Conservation (phyloP, 2,888 invertebrate species). For the Nymphalis urticae region DNA sequence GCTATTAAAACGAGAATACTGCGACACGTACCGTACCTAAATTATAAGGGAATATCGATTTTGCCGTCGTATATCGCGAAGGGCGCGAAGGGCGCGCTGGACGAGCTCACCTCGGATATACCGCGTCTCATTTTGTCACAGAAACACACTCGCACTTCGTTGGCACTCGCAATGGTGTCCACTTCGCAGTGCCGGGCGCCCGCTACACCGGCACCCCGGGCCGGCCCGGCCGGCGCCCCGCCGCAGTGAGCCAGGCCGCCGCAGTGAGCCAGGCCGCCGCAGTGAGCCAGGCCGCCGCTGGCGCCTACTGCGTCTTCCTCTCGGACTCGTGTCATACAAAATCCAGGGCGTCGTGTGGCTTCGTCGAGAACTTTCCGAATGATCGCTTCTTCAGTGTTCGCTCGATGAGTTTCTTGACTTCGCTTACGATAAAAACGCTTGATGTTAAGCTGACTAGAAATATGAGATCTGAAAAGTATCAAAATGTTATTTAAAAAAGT, state of each 20-base stretch:
- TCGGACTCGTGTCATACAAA: conserved; percentile 87
- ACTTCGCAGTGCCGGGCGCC: conserved; percentile 9
- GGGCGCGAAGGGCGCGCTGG: conserved; percentile 49
- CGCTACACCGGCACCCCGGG: neutral
- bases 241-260: conserved; percentile 40
- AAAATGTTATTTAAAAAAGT: neutral
- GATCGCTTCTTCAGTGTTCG: conserved; percentile 84
- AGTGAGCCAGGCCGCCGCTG: conserved; percentile 36
- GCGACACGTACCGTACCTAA: neutral
- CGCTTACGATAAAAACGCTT: conserved; percentile 97
- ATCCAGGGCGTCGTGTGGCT: conserved; percentile 81
- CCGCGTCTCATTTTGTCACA: conserved; percentile 33
- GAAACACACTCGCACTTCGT: conserved; percentile 28
- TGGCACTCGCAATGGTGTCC: conserved; percentile 13
- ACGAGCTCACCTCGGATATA: conserved; percentile 35
- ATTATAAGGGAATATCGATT: conserved; percentile 51
- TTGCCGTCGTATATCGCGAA: conserved; percentile 56
- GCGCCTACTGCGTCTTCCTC: conserved; percentile 68
- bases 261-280: no score
- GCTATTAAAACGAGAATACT: conserved; percentile 10
- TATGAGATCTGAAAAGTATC: conserved; percentile 88
- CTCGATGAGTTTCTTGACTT: conserved; percentile 94
- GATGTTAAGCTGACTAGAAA: conserved; percentile 96
- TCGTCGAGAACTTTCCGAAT: conserved; percentile 66
- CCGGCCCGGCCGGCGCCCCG: neutral